A percentile compares a stretch with the other conserved stretches of the same genome.
phyloP scores from a whole-genome alignment of 1,140 invertebrate species.

The Drosophila sturtevanti region DNA sequence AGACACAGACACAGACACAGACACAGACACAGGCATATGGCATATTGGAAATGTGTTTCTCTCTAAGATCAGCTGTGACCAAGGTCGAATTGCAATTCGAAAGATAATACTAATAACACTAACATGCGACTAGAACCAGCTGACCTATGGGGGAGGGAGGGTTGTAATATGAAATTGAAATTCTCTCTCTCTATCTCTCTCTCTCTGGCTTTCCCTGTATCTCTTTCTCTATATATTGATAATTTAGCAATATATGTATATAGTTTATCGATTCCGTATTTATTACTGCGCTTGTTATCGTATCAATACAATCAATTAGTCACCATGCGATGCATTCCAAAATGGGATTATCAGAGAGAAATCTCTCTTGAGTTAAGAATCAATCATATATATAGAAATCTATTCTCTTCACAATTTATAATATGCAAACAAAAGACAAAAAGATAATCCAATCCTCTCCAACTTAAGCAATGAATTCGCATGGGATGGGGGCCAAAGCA shows the following conservation, averaged over 20 bases:
- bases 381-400: constrained; percentile 28
- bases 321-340: too few relatives aligned
- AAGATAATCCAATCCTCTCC: constrained; percentile 15
- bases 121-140: neutral
- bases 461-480: constrained; percentile 98
- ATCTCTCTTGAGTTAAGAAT: too few relatives aligned
- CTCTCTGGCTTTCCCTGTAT: too few relatives aligned
- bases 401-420: constrained; percentile 45
- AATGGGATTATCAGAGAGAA: too few relatives aligned
- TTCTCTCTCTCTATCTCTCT: too few relatives aligned
- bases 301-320: too few relatives aligned
- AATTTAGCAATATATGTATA: too few relatives aligned
- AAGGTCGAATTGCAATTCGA: constrained; percentile 15
- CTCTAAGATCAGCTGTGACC: constrained; percentile 11
- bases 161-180: neutral
- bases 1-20: neutral
- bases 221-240: too few relatives aligned
- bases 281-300: too few relatives aligned
- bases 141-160: neutral
- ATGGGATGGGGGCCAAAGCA: constrained; percentile 95
- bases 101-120: neutral
- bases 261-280: too few relatives aligned
- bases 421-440: constrained; percentile 54
- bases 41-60: constrained; percentile 30
- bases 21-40: constrained; percentile 27